phyloP scores from a whole-genome alignment of 2,113 vertebrate species.

The Sigmodon hispidus region DNA sequence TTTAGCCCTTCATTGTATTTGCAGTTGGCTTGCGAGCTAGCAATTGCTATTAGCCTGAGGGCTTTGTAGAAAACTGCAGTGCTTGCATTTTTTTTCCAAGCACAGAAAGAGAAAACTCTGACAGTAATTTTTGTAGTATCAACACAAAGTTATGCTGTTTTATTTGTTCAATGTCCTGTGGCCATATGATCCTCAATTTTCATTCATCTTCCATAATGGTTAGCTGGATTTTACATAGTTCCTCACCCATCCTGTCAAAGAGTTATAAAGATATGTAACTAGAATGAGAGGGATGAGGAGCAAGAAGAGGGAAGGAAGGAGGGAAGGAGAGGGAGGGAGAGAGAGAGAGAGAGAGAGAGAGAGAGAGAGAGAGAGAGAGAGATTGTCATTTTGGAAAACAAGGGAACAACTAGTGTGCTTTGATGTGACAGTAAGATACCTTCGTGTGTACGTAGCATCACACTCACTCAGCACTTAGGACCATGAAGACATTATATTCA shows the following conservation, averaged over 20 bases:
- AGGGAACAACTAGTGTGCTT: neutral
- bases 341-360: neutral
- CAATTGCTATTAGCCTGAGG: neutral
- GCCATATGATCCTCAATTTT: neutral
- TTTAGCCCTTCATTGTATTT: neutral
- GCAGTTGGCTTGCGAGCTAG: neutral
- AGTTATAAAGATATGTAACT: neutral
- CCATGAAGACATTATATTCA: neutral
- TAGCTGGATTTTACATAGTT: neutral
- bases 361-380: neutral
- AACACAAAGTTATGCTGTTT: neutral
- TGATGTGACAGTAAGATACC: neutral
- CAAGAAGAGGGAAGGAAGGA: neutral
- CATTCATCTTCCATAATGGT: neutral
- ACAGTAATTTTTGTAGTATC: constrained; percentile 27
- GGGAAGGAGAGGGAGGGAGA: no score
- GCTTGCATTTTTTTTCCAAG: neutral
- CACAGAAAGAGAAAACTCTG: neutral
- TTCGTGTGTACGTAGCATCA: no score
- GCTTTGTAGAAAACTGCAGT: neutral
- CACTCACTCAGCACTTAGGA: no score
- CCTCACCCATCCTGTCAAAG: neutral
- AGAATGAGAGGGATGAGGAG: constrained; percentile 14
- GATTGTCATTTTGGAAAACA: neutral
- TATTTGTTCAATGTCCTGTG: constrained; percentile 29